Evolutionary conservation across 2,888 invertebrate species (phyloP), one percentile per base, ranked within the genome.

Genomic region (Mesorhabditis belari): DNA sequence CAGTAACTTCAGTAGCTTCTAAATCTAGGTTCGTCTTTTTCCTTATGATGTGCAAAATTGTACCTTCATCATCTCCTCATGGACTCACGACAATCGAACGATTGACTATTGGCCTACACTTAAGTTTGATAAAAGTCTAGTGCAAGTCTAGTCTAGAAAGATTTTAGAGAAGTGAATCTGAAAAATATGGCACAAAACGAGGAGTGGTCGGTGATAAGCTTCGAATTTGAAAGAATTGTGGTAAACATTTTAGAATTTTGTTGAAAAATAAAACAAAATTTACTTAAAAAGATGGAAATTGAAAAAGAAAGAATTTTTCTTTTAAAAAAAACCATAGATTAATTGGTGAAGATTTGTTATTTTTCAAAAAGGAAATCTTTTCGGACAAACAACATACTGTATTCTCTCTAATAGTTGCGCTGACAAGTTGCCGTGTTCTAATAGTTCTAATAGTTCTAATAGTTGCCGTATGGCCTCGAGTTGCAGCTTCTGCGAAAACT

Each of bases 181-280:
- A 64, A 66, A 51, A 80, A 80, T 55, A 79, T 77, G 71, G 76
- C 76, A 3, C 57, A 68, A 52, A 79, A 79, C 60, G 77, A 76
- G 35, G 80, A 80, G 55, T 80, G 81, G 80, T 69, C 67, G 12
- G 73, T 81, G 25, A 62, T 79, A 23, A 71, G 70, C 23, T 79
- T 79, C 58, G 67, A 72, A 5, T 79, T 79, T 55, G 65, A 64
- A 6, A 60, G 78, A 5, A 60, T 71, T 17, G 77, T 74, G 57
- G 71, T 67, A 26, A 55, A 28, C 54, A 12, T 28, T 21, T 19
- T 2, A 19, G 19, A 17, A 52, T 24, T n/a, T n/a, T n/a, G n/a
- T n/a, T n/a, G n/a, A n/a, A n/a, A n/a, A n/a, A 23, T 3, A 55
- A 35, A 53, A 17, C 21, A 19, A 50, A 44, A 29, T 9, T 24